phyloP scores from a whole-genome alignment of 2,797 vertebrate species.

The Botia kubotai region DNA sequence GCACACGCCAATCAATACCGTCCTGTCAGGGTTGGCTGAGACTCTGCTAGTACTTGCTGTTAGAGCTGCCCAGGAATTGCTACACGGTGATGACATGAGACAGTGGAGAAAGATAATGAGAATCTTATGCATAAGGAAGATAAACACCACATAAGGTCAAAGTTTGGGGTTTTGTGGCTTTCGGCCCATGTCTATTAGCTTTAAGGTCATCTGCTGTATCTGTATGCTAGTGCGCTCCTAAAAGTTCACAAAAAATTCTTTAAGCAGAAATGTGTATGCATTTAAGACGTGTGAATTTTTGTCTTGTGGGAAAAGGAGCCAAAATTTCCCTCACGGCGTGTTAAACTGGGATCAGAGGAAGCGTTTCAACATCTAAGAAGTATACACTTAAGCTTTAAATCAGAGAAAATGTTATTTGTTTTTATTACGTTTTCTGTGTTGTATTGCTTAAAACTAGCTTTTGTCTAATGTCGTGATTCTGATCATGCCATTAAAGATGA shows the following conservation, averaged over 20 bases:
- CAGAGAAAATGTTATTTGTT: neutral
- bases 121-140: slow-evolving; percentile 11
- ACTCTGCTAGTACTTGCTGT: slow-evolving; percentile 9
- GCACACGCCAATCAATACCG: slow-evolving; percentile 49
- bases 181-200: neutral
- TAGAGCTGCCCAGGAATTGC: slow-evolving; percentile 14
- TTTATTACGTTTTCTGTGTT: neutral
- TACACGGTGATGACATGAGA: slow-evolving; percentile 39
- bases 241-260: too few species aligned
- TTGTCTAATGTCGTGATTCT: neutral
- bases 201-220: too few species aligned
- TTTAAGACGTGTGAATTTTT: too few species aligned
- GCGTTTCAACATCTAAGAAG: neutral
- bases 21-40: slow-evolving; percentile 34
- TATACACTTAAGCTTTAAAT: neutral
- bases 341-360: neutral
- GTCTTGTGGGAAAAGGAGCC: too few species aligned
- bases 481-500: neutral
- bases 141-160: neutral
- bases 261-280: too few species aligned
- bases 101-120: slow-evolving; percentile 10
- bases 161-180: neutral
- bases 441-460: neutral
- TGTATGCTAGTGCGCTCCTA: neutral
- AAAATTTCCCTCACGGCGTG: too few species aligned